Base-by-base conservation (phyloP, 2,888 invertebrate species). In the Glaucopsyche alexis region DNA sequence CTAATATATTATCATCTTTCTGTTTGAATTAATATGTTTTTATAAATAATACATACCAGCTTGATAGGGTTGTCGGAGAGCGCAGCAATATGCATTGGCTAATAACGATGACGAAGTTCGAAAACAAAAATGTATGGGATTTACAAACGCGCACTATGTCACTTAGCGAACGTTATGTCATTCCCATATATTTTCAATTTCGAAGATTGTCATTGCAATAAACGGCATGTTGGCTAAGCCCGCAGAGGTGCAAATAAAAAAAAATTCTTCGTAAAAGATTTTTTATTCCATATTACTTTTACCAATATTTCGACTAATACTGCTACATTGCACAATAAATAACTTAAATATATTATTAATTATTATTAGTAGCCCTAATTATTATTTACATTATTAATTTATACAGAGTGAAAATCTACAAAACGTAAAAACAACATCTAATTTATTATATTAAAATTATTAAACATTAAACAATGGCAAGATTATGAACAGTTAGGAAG, bases 241-340 rank as follows among this genome's bases (percentile, higher is more conserved):
- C 29, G 2, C 29, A 29, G 29, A 29, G 29, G 4, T 29, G 74
- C 76, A 77, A 81, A 80, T 83, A 78, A 78, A 80, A 76, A 72
- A 77, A 76, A 69, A 71, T 81, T 84, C 83, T 85, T 81, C 49
- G 11, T 45, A 71, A 40, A 60, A 40, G 11, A 16, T 71, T 45
- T 55, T 74, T 72, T 74, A 71, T 49, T 75, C 77, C 80, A 77
- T 75, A 80, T 84, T 81, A 81, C 79, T 86, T 84, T 83, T 81
- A 81, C 80, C 83, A 84, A 85, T 80, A 77, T 81, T 82, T 79
- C 79, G 81, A 80, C 87, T 90, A 91, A 91, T 92, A 91, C 91
- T 91, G 91, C 91, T 92, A 92, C 86, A 92, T 92, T 92, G 92
- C 92, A 92, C 92, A 92, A 92, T 92, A 92, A 92, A 92, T 92